Evolutionary conservation across 2,113 vertebrate genomes (phyloP).

Genomic region (Elephas maximus): DNA sequence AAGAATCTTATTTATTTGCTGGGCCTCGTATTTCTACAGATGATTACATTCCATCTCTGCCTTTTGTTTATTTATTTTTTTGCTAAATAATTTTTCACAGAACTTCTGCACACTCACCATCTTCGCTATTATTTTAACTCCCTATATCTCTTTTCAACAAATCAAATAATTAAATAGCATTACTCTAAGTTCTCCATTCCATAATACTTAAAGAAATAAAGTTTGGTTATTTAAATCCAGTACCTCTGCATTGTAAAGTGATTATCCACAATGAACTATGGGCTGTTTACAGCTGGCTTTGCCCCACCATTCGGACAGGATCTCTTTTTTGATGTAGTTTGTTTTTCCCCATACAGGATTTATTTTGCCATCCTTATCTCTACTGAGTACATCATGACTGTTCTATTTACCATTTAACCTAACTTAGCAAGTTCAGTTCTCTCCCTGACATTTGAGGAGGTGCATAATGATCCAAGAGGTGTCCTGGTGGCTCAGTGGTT

Average conservation of each 20-base stretch:
- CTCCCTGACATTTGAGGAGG: background rate
- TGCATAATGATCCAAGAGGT: background rate
- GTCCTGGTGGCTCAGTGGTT: too few relatives aligned
- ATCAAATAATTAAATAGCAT: constrained; percentile 12
- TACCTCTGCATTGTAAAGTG: background rate
- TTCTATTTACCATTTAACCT: constrained; percentile 51
- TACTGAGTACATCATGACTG: background rate
- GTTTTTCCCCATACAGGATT: background rate
- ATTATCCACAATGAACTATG: background rate
- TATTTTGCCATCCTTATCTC: background rate
- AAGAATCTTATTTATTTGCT: constrained; percentile 35
- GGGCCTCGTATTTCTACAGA: background rate
- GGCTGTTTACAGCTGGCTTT: background rate
- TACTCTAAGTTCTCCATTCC: background rate
- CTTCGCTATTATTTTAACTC: background rate
- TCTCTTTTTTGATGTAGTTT: background rate
- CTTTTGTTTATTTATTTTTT: background rate
- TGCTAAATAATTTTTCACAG: constrained; percentile 31
- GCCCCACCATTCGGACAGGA: background rate
- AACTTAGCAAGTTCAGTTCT: background rate
- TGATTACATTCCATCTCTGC: background rate
- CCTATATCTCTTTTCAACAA: background rate
- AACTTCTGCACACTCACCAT: background rate
- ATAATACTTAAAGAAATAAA: constrained; percentile 1
- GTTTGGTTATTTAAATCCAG: constrained; percentile 2